Base-by-base conservation (phyloP, 92 coral and sea anemone genomes). In the Pocillopora meandrina region DNA sequence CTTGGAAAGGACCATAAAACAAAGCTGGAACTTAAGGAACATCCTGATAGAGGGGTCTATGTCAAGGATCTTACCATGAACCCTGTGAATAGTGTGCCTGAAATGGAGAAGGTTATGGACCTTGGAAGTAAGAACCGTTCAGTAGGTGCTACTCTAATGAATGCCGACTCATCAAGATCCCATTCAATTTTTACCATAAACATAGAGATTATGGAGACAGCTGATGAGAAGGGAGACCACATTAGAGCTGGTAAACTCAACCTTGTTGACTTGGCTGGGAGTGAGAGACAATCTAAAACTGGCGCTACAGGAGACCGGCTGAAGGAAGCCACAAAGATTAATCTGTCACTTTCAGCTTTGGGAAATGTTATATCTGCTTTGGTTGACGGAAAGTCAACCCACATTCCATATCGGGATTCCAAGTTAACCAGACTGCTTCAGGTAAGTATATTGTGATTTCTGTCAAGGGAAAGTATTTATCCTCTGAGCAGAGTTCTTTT, bases 351-450 rank as follows among this genome's bases (percentile, higher is more conserved):
- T 59, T 96, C 99, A 13, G 99, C 99, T 42, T 92, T 96, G 82
- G 99, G 99, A 42, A 96, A 96, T 85, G 99, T 96, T n/a, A 96
- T 96, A 71, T 96, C 99, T 11, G 99, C 99, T 6, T 74, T 96
- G 74, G 99, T 96, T 52, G 99, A 96, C 85, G 99, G 99, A 61
- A 96, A 94, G 82, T 91, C 99, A 16, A 92, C 90, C 63, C 99
- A 96, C 79, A 96, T 96, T 75, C 99, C 99, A 8, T 96, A 96
- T 60, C 93, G 99, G 77, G 99, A 96, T 82, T 96, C 99, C 34
- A 96, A 96, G 83, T 87, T 96, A 12, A 96, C 99, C n/a, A 90
- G 99, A n/a, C 88, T 96, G 78, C 90, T 96, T 64, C 99, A 96
- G 97, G 99, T 96, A 79, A 56, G 33, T 10, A 10, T 59, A 59